A percentile compares a stretch with the other conserved stretches of the same genome.
Conservation (phyloP, 2,888 invertebrate genomes). For the Aphidoletes aphidimyza region DNA sequence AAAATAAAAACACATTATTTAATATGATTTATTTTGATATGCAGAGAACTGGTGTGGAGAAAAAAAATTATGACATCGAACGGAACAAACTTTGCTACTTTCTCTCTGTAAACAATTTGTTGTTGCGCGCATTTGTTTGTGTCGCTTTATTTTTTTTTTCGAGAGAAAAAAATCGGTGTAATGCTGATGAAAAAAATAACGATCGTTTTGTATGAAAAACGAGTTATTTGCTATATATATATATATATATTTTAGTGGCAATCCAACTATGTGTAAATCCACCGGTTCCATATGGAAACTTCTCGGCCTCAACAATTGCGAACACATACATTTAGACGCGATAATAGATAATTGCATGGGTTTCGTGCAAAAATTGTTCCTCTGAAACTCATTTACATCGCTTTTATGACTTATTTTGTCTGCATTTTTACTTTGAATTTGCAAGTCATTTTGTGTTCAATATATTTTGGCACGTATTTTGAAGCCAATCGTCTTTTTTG, state of each 20-base stretch:
- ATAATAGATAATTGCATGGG: conserved; percentile 2
- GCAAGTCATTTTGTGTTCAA: too few species aligned
- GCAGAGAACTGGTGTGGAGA: conserved; percentile 20
- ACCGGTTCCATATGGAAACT: conserved; percentile 53
- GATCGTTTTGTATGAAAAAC: conserved; percentile 20
- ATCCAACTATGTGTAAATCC: conserved; percentile 15
- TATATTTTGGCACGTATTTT: too few species aligned
- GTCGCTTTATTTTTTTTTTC: conserved; percentile 30
- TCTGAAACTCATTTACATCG: neutral
- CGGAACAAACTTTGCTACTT: conserved; percentile 50
- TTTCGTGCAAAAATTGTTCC: neutral
- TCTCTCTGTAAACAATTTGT: conserved; percentile 42
- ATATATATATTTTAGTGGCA: neutral
- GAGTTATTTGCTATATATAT: too few species aligned
- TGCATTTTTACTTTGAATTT: too few species aligned
- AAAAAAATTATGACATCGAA: conserved; percentile 52
- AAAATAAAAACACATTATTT: conserved; percentile 34
- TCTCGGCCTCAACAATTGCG: neutral
- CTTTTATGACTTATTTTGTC: neutral
- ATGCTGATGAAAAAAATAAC: neutral
- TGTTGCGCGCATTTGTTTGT: neutral
- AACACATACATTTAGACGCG: neutral
- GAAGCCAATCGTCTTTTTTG: too few species aligned
- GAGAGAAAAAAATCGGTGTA: neutral
- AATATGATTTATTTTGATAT: conserved; percentile 53